These are phyloP conservation scores for Amblyjoppa proteus DNA, from an alignment of 2,888 invertebrate genomes.

Conservation along the genomic window DNA sequence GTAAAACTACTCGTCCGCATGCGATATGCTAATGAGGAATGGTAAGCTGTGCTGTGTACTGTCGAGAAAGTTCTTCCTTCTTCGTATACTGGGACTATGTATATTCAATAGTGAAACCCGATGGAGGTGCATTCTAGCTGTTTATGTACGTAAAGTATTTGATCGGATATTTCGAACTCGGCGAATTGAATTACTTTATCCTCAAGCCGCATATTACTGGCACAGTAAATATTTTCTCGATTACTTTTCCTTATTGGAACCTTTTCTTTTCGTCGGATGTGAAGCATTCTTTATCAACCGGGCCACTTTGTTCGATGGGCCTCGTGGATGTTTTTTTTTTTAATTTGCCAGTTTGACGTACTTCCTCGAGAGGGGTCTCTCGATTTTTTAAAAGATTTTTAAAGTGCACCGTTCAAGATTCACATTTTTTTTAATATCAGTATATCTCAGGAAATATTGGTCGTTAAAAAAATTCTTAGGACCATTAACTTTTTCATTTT, in stretches of 20 bases:
- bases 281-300: no score
- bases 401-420: no score
- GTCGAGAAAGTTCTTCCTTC: slow-evolving; percentile 6
- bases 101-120: background rate
- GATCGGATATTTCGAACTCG: background rate
- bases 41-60: slow-evolving; percentile 9
- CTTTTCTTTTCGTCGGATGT: background rate
- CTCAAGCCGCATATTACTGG: background rate
- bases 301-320: no score
- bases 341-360: no score
- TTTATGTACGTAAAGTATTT: background rate
- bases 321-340: no score
- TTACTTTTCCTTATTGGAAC: background rate
- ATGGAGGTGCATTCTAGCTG: background rate
- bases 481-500: no score
- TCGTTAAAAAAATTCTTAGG: no score
- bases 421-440: no score
- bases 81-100: background rate
- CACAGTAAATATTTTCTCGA: no score
- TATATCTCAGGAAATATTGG: no score
- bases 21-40: slow-evolving; percentile 51
- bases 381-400: no score
- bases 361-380: no score
- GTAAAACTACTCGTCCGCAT: slow-evolving; percentile 34
- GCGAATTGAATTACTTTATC: background rate